These are phyloP conservation scores for Xylota segnis DNA, from an alignment of 2,888 invertebrate species.

Conservation along the genomic window DNA sequence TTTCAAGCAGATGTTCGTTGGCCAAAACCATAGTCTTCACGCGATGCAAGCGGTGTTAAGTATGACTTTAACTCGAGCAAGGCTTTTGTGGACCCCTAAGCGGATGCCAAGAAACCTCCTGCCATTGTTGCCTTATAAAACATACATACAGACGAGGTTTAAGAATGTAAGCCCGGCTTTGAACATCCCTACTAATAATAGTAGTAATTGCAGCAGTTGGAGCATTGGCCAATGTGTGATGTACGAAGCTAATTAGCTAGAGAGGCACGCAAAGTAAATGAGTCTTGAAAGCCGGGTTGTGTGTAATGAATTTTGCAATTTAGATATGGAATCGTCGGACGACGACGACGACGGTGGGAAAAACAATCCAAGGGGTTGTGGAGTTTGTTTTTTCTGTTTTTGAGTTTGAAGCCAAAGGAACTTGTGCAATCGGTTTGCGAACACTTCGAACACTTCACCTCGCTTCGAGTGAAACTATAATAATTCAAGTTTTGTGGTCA, in stretches of 20 bases:
- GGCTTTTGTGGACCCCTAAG: conserved; percentile 5
- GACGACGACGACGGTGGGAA: conserved; percentile 30
- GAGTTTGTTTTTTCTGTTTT: neutral
- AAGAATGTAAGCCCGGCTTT: neutral
- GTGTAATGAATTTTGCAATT: conserved; percentile 47
- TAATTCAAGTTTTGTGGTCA: neutral
- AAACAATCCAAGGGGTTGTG: conserved; percentile 1
- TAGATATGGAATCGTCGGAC: conserved; percentile 32
- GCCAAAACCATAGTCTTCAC: conserved; percentile 6
- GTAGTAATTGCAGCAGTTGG: neutral
- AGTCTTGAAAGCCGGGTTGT: conserved; percentile 2
- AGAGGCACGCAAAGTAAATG: conserved; percentile 58
- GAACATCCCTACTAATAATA: neutral
- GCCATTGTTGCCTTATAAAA: conserved; percentile 20
- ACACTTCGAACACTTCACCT: conserved; percentile 12
- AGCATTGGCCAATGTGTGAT: conserved; percentile 58
- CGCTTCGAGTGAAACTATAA: conserved; percentile 16
- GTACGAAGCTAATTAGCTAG: conserved; percentile 41
- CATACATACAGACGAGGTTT: neutral
- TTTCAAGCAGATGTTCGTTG: conserved; percentile 10
- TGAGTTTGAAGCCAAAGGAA: conserved; percentile 1
- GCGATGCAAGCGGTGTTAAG: conserved; percentile 64
- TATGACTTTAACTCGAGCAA: conserved; percentile 12
- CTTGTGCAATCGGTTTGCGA: conserved; percentile 27
- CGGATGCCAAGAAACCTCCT: conserved; percentile 25